Base-by-base conservation (phyloP, 2,797 vertebrate species). In the Australoheros facetus region DNA sequence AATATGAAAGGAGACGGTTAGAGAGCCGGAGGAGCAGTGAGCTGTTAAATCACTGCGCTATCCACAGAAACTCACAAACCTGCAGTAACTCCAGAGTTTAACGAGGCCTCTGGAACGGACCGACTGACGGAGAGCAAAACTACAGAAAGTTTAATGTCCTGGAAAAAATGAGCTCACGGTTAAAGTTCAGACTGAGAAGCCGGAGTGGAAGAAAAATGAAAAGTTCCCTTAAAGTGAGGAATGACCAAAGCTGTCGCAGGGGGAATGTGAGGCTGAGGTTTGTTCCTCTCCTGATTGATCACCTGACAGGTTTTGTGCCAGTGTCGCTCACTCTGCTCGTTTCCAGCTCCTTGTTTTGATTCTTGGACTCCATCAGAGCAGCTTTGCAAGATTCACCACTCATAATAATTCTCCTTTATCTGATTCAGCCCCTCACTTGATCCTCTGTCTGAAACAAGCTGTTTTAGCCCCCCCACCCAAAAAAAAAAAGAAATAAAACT, bases 1-100 rank as follows among this genome's bases (percentile, higher is more conserved):
- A 77, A 48, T 71, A 81, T 66, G 30, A 72, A 28, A 73, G 57
- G 53, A 82, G 79, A 72, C 56, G 13, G 80, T 85, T 16, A 57
- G 77, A 1, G 16, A 56, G 81, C 86, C 76, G 75, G 48, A 30
- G 71, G 76, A 34, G 7, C 2, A 77, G 76, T 85, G 72, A 75
- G 58, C 80, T 76, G 78, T 77, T 62, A 73, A 72, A 86, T 78
- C 48, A 23, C 56, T n/a, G 21, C 0, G 8, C 4, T 17, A 5
- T 48, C 16, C 9, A 69, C 42, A n/a, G 26, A 51, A 51, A 51
- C 45, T 17, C 45, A 48, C 14, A 51, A 7, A 48, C 62, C 62
- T 69, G 23, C 26, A 30, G 39, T 23, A 45, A 45, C 13, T 14
- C 13, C 39, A 42, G 16, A 45, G 60, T 26, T 66, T 66, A 45